Percentiles rank a stretch among this genome's conserved stretches.
Evolutionary conservation across 2,113 vertebrate genomes (phyloP).

Genomic region (Polypterus senegalus): DNA sequence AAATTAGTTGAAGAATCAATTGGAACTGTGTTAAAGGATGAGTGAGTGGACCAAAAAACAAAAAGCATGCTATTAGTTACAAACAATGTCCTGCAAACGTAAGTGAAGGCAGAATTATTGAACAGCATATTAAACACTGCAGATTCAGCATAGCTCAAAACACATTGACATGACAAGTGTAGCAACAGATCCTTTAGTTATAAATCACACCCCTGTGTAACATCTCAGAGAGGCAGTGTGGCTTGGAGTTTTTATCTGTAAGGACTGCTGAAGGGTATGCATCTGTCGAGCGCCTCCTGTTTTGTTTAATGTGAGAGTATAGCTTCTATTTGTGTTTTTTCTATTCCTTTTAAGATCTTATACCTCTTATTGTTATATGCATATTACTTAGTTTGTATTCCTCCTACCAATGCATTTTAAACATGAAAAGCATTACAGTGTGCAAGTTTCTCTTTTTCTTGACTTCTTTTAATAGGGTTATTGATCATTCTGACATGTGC

Average conservation of each 20-base stretch:
- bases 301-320: neutral
- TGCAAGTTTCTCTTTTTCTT: slow-evolving; percentile 28
- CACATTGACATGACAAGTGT: too few species aligned
- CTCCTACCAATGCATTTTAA: neutral
- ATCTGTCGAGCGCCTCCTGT: neutral
- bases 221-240: neutral
- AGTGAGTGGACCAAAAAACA: too few species aligned
- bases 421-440: neutral
- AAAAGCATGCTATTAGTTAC: too few species aligned
- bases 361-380: neutral
- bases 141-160: too few species aligned
- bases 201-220: neutral
- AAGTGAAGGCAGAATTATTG: too few species aligned
- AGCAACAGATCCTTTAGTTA: too few species aligned
- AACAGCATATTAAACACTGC: too few species aligned
- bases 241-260: neutral
- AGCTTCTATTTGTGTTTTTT: neutral
- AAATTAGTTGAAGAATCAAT: too few species aligned
- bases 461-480: slow-evolving; percentile 36
- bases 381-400: neutral
- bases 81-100: too few species aligned
- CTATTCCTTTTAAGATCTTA: neutral
- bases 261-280: neutral
- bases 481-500: slow-evolving; percentile 42
- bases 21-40: too few species aligned